Conservation (phyloP, 1,140 invertebrate genomes). For the Heliconius nattereri region DNA sequence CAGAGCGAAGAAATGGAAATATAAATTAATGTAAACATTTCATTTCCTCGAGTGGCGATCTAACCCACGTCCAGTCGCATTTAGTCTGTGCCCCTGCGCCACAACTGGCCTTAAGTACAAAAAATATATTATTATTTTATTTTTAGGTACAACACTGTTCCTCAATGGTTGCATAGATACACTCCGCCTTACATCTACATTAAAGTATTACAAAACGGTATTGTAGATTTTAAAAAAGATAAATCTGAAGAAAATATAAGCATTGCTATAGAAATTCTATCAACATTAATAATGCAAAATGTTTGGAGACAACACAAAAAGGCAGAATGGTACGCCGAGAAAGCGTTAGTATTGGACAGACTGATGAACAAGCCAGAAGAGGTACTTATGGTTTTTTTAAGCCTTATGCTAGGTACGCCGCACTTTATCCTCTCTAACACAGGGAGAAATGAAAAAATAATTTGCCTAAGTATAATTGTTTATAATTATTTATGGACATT, state of each 20-base stretch:
- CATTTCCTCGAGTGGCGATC: too few species aligned
- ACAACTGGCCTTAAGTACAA: background rate
- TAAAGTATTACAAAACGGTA: slow-evolving; percentile 58
- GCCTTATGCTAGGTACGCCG: too few species aligned
- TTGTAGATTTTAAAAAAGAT: slow-evolving; percentile 59
- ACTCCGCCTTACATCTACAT: slow-evolving; percentile 60
- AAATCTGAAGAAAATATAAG: slow-evolving; percentile 36
- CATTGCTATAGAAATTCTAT: slow-evolving; percentile 58
- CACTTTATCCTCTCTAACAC: too few species aligned
- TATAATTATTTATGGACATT: too few species aligned
- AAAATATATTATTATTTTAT: slow-evolving; percentile 30
- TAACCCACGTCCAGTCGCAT: too few species aligned
- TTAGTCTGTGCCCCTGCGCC: too few species aligned
- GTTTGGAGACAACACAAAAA: slow-evolving; percentile 64
- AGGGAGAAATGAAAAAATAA: too few species aligned
- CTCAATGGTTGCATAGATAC: slow-evolving; percentile 57
- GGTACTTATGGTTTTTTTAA: slow-evolving; percentile 42
- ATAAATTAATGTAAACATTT: too few species aligned
- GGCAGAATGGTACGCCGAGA: slow-evolving; percentile 69
- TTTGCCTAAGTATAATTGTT: too few species aligned
- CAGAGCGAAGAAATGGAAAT: too few species aligned
- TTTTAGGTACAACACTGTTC: slow-evolving; percentile 58
- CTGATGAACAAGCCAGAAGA: slow-evolving; percentile 48
- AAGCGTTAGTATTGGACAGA: slow-evolving; percentile 69
- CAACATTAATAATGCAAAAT: slow-evolving; percentile 53